Conservation (phyloP, 2,797 vertebrate genomes). For the Enteromius mattozi region DNA sequence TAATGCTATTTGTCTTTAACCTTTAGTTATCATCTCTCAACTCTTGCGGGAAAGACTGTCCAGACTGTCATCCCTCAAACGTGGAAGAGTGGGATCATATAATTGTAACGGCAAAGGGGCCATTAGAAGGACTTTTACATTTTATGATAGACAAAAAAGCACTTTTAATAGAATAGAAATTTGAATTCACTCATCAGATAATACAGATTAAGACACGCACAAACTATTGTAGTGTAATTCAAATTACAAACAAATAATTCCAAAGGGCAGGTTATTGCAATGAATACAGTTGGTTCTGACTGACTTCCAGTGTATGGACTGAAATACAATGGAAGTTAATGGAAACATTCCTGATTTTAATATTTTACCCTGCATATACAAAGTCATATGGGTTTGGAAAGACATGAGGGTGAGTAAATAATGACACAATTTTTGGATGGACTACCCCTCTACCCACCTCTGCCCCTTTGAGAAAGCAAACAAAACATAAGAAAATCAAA, state of each 20-base stretch:
- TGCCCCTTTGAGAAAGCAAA: not conserved
- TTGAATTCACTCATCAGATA: not conserved
- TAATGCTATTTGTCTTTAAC: constrained; percentile 60
- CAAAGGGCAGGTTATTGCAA: not conserved
- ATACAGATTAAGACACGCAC: not conserved
- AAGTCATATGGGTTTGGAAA: not conserved
- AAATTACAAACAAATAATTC: not conserved
- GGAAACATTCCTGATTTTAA: not conserved
- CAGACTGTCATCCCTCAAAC: not conserved
- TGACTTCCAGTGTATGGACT: not conserved
- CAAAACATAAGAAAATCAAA: not conserved
- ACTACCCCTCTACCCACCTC: too few species aligned
- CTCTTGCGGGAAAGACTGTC: constrained; percentile 25
- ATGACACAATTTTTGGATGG: not conserved
- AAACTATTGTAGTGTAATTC: not conserved
- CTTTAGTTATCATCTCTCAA: constrained; percentile 41
- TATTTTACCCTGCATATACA: not conserved
- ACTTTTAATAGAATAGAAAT: not conserved
- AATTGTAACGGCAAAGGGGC: not conserved
- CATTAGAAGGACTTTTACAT: constrained; percentile 8
- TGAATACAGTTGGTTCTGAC: not conserved
- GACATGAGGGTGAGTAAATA: not conserved
- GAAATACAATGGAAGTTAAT: not conserved
- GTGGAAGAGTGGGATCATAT: not conserved
- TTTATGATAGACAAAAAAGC: constrained; percentile 3